phyloP scores from a whole-genome alignment of 2,113 vertebrate genomes.

The Cyanoramphus novaezelandiae region DNA sequence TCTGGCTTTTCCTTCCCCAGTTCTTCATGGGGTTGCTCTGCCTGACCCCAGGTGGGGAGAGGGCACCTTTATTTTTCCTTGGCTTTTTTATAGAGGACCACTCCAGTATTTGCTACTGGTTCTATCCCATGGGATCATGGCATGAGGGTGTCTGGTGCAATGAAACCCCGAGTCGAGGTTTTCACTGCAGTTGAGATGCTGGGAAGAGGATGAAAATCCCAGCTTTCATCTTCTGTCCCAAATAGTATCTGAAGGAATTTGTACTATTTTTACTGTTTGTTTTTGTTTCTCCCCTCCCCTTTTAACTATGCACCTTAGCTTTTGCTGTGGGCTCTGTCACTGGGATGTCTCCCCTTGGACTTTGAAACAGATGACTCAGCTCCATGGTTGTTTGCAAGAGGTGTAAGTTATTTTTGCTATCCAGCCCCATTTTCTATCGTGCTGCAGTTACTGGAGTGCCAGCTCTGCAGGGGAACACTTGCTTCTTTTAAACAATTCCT shows the following conservation, averaged over 20 bases:
- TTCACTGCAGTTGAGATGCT: background rate
- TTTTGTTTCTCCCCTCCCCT: conserved; percentile 68
- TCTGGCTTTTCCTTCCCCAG: conserved; percentile 40
- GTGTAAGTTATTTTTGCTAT: conserved; percentile 60
- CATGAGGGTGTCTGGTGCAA: background rate
- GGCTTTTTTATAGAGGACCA: background rate
- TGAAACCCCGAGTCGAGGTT: background rate
- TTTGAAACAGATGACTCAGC: conserved; percentile 58
- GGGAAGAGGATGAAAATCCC: conserved; percentile 6
- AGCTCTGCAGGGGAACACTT: conserved; percentile 50
- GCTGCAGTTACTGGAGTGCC: conserved; percentile 40
- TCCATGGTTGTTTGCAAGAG: conserved; percentile 43
- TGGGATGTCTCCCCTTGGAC: conserved; percentile 45
- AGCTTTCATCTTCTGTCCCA: conserved; percentile 53
- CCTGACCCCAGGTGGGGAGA: background rate
- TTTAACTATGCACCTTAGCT: conserved; percentile 57
- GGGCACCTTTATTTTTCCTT: background rate
- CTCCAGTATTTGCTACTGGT: background rate
- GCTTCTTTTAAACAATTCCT: conserved; percentile 59
- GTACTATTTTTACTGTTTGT: conserved; percentile 68
- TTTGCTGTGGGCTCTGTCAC: conserved; percentile 30
- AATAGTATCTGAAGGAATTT: conserved; percentile 53
- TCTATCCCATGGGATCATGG: rapidly evolving
- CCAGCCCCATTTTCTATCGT: conserved; percentile 49
- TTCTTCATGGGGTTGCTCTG: background rate